A percentile compares a stretch with the other conserved stretches of the same genome.
Evolutionary conservation across 2,113 vertebrate species (phyloP).

Genomic region (Aegotheles bennettii): DNA sequence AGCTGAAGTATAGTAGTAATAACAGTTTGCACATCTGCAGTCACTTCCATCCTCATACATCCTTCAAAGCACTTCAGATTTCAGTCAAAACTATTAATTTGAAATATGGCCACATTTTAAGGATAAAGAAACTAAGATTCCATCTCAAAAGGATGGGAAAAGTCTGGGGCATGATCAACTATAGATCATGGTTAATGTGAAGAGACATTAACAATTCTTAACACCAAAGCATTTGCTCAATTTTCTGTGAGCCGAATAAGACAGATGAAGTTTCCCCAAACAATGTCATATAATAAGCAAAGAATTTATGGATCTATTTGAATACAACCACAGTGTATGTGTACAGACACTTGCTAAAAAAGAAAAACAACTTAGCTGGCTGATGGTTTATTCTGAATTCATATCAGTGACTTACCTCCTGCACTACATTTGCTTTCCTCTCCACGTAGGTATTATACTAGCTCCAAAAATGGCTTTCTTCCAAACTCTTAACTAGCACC

Average conservation of each 20-base stretch:
- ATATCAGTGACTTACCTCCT: neutral
- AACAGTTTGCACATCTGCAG: neutral
- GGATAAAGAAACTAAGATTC: neutral
- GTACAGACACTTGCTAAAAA: neutral
- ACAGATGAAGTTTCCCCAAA: neutral
- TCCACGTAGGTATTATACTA: neutral
- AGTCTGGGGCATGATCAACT: neutral
- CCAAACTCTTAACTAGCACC: neutral
- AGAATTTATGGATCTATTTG: neutral
- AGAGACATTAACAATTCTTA: neutral
- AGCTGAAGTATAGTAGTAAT: neutral
- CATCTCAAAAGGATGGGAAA: neutral
- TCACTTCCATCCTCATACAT: neutral
- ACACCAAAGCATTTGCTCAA: neutral
- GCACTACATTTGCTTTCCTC: neutral
- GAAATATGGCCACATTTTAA: neutral
- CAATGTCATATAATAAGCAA: neutral
- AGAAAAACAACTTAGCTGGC: neutral
- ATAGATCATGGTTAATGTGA: neutral
- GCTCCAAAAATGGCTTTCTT: neutral
- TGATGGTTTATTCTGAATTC: neutral
- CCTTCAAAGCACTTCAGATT: neutral
- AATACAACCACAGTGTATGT: neutral
- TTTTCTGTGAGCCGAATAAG: neutral
- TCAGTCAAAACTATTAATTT: neutral